Evolutionary conservation across 1,140 invertebrate genomes (phyloP), one percentile per base, ranked within the genome.

Genomic region (fruit fly (Drosophila melanogaster)): DNA sequence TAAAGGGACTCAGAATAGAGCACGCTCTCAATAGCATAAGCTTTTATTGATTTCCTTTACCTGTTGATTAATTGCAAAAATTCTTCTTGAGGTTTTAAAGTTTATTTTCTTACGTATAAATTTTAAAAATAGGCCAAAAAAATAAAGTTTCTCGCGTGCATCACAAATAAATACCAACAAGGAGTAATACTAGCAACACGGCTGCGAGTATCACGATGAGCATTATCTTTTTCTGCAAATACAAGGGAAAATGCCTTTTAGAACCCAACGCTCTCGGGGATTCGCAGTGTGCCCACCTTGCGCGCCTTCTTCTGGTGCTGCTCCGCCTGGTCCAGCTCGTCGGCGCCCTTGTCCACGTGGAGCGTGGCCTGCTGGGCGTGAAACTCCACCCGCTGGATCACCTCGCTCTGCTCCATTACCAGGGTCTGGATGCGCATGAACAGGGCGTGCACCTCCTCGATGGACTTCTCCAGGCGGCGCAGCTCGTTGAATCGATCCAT

Each of bases 351-450:
- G 49, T 92, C 91, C 17, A 90, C 81, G 37, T 77, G 79, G 0
- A 85, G 58, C 5, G 91, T 78, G 5, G 91, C 91, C 51, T 91
- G 87, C 51, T 92, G 90, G 12, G 91, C 91, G 74, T 92, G 90
- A 44, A 91, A 92, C 72, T 92, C 91, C 6, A 92, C 90, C 12
- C 90, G 58, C 46, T 92, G 85, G 71, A 92, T 92, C 38, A 77
- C 78, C 53, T 92, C 90, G 61, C 86, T 92, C 72, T 92, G 91
- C 58, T 92, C 90, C 43, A 91, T 71, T 17, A 92, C 91, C n/a
- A 92, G 55, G 0, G 83, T 92, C 61, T 92, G 91, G 40, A 92
- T 91, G 35, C 90, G 78, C 72, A 92, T 71, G 43, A 92, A 92
- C 15, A 92, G 69, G 2, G 90, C 90, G 49, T 92, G 91, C 0